phyloP scores from a whole-genome alignment of 2,113 vertebrate species.

The Phalacrocorax brasilianus region DNA sequence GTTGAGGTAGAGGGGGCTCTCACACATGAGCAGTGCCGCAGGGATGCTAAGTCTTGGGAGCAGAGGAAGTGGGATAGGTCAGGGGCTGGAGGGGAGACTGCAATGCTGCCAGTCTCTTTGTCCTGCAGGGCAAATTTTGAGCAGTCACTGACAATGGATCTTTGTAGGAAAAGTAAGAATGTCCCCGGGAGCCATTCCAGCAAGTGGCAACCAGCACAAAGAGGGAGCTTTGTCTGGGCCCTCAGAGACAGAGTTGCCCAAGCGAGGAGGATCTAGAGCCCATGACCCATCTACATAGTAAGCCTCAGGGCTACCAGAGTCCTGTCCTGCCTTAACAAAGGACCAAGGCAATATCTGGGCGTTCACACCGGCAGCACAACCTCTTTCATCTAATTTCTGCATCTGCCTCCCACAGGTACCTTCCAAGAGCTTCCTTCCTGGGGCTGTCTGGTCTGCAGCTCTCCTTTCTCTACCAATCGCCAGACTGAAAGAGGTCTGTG shows the following conservation, averaged over 20 bases:
- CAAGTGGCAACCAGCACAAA: not conserved
- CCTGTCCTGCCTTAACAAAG: not conserved
- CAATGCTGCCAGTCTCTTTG: not conserved
- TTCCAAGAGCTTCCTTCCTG: not conserved
- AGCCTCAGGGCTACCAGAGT: not conserved
- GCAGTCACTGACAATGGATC: not conserved
- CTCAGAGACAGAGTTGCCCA: not conserved
- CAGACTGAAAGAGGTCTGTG: not conserved
- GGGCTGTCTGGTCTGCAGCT: not conserved
- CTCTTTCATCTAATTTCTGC: not conserved
- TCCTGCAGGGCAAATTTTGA: not conserved
- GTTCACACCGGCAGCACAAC: not conserved
- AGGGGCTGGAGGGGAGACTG: not conserved
- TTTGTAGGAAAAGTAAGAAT: not conserved
- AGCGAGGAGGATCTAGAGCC: not conserved
- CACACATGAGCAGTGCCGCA: fast-evolving
- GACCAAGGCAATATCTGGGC: not conserved
- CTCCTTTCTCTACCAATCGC: not conserved
- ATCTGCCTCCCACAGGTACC: not conserved
- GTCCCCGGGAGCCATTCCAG: not conserved
- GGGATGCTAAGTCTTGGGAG: not conserved
- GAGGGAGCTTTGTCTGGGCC: not conserved
- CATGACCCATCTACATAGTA: fast-evolving
- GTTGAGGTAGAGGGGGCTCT: not conserved
- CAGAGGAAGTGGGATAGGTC: not conserved